Conservation (phyloP, 2,888 invertebrate species). For the Pterostichus madidus region DNA sequence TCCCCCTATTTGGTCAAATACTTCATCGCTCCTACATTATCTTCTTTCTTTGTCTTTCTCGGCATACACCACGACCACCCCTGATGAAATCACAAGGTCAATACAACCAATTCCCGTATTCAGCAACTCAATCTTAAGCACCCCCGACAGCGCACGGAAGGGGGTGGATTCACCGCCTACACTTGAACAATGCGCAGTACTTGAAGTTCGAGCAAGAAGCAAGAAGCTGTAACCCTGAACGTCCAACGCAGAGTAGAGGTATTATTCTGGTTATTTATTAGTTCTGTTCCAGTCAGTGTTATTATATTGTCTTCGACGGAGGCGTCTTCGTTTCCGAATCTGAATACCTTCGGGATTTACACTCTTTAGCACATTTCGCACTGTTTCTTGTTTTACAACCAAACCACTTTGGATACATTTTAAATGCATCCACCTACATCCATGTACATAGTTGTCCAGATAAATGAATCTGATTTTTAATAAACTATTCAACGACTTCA, state of each 20-base stretch:
- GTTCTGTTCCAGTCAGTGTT: constrained; percentile 44
- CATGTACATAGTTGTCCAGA: too few relatives aligned
- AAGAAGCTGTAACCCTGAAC: constrained; percentile 13
- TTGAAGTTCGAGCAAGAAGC: constrained; percentile 8
- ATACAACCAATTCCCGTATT: constrained; percentile 27
- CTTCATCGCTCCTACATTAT: constrained; percentile 18
- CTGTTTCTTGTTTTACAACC: too few relatives aligned
- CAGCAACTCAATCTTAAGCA: constrained; percentile 44
- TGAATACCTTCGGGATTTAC: too few relatives aligned
- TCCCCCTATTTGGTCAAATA: constrained; percentile 18
- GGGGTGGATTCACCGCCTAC: background rate
- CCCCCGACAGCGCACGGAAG: background rate
- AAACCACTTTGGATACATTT: too few relatives aligned
- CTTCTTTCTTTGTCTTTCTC: constrained; percentile 9
- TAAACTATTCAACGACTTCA: too few relatives aligned
- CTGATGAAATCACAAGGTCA: constrained; percentile 55
- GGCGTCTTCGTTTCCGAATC: too few relatives aligned
- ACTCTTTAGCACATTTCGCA: too few relatives aligned
- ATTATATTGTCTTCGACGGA: background rate
- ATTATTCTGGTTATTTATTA: constrained; percentile 54
- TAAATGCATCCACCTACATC: too few relatives aligned
- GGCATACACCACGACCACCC: background rate
- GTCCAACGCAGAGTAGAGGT: constrained; percentile 41
- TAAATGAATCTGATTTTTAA: too few relatives aligned
- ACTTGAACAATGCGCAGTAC: constrained; percentile 23